phyloP scores from a whole-genome alignment of 64 coral and sea anemone genomes.

The Catalaphyllia jardinei region DNA sequence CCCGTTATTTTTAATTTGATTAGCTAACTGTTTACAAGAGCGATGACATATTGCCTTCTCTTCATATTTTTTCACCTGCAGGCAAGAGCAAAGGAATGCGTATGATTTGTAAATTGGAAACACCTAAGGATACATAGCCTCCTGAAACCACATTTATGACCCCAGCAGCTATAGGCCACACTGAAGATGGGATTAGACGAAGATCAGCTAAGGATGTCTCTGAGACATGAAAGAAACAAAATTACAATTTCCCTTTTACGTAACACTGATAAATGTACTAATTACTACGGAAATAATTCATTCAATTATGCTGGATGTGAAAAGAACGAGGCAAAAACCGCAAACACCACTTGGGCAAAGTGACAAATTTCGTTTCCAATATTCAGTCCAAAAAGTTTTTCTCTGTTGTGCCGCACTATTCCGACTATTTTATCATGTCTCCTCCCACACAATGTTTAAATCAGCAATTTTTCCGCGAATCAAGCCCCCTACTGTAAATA shows the following conservation, averaged over 20 bases:
- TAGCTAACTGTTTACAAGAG: not conserved
- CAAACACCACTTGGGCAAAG: not conserved
- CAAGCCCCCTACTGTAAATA: constrained; percentile 4
- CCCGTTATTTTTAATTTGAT: not conserved
- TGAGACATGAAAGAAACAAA: too few relatives aligned
- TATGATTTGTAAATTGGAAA: not conserved
- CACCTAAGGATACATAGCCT: not conserved
- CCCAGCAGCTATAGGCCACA: not conserved
- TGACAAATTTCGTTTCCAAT: not conserved
- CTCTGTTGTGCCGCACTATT: not conserved
- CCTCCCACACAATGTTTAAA: not conserved
- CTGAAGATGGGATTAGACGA: too few relatives aligned
- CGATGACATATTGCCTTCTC: not conserved
- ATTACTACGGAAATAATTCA: too few relatives aligned
- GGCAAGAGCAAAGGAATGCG: not conserved
- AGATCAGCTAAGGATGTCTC: too few relatives aligned
- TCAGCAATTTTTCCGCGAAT: not conserved
- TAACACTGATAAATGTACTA: too few relatives aligned
- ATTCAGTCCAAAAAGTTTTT: not conserved
- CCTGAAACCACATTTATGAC: not conserved
- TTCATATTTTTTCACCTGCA: not conserved
- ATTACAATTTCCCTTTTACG: too few relatives aligned
- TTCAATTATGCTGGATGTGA: not conserved
- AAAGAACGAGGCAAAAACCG: not conserved
- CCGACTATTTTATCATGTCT: not conserved